Evolutionary conservation across 2,113 vertebrate genomes (phyloP), one percentile per base, ranked within the genome.

Genomic region (Hipposideros armiger): DNA sequence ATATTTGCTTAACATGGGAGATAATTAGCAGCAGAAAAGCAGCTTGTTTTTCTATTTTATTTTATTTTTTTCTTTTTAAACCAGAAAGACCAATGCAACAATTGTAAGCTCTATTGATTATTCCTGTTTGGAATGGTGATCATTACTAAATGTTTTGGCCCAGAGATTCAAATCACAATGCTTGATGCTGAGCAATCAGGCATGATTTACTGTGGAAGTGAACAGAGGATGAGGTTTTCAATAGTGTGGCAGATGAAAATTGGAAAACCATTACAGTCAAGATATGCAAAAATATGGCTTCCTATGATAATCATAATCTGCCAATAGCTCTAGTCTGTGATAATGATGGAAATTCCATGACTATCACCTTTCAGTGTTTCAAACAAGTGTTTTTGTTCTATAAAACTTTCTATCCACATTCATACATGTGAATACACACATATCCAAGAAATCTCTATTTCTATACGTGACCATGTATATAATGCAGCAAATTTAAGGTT

Each of bases 91-190:
- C 60, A 62, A 13, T 47, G 5, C 26, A 87, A 45, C 7, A 89
- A 54, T 40, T 73, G 45, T 28, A 83, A 17, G 10, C 30, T 52
- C 9, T 64, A 87, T 83, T 60, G 78, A 60, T 83, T 83, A 70
- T 54, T 90, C 56, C 17, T 93, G 2, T 90, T 80, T 91, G 40
- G 36, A 95, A 93, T 6, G 32, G 22, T 47, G 36, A 73, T 86
- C 72, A 88, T 91, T 67, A 83, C 58, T 64, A 90, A 83, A 76
- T 36, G 24, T 89, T 93, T 96, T 83, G 62, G 50, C 69, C 5
- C 45, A 72, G 32, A 90, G 19, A 91, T 83, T 86, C 64, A 86
- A 70, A 74, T 62, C 14, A 74, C 42, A 93, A 73, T 36, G 11
- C 11, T 16, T 87, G n/a, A 1, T 90, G 11, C 42, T 95, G 42